Percentiles rank a stretch among this genome's conserved stretches.
Conservation (phyloP, 2,113 vertebrate genomes). For the Machaerirhynchus nigripectus region DNA sequence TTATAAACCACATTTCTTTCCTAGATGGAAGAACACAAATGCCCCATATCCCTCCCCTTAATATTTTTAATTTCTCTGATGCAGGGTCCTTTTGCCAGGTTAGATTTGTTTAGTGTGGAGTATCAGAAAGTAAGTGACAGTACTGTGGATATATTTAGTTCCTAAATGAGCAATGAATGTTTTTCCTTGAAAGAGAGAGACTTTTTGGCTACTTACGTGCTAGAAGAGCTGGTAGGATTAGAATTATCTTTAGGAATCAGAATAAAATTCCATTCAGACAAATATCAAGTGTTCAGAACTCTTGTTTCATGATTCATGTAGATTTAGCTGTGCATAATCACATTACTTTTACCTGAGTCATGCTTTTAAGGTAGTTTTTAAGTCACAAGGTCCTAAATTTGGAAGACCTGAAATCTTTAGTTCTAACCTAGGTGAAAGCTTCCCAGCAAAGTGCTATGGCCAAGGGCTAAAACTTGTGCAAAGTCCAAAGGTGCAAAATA, state of each 20-base stretch:
- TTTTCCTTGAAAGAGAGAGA: not conserved
- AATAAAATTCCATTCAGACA: not conserved
- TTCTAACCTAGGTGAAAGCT: not conserved
- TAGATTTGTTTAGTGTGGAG: not conserved
- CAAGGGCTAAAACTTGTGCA: not conserved
- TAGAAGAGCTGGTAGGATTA: not conserved
- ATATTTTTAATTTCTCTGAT: not conserved
- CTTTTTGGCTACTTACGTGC: not conserved
- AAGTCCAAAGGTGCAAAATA: not conserved
- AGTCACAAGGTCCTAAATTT: not conserved
- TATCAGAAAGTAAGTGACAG: not conserved
- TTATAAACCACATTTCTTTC: not conserved
- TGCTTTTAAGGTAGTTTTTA: not conserved
- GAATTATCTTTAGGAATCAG: not conserved
- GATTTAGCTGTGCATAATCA: not conserved
- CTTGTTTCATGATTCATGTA: not conserved
- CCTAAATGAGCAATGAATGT: not conserved
- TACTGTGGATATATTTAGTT: not conserved
- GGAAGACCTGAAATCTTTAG: not conserved
- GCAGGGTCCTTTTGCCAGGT: not conserved
- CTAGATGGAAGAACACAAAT: not conserved
- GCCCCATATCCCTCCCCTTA: accelerated
- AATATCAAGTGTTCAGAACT: not conserved
- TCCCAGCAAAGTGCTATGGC: not conserved
- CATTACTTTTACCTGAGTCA: not conserved